These are phyloP conservation scores for Nansenia antarctica DNA, from an alignment of 2,113 vertebrate genomes.

Conservation along the genomic window DNA sequence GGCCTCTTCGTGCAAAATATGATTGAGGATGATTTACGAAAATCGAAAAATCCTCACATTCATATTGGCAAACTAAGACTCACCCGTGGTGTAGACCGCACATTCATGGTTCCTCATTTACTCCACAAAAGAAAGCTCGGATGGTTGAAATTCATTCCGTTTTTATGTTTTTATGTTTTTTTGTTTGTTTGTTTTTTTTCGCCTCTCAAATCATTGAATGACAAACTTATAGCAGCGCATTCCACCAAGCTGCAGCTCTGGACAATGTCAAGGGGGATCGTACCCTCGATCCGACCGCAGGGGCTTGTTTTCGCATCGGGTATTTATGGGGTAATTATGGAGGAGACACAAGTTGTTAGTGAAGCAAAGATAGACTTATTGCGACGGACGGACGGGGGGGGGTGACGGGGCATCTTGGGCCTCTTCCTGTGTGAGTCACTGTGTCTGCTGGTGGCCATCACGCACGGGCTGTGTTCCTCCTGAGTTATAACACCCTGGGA, in stretches of 20 bases:
- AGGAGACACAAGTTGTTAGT: conserved; percentile 37
- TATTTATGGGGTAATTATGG: conserved; percentile 40
- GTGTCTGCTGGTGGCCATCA: conserved; percentile 48
- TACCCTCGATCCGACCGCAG: background rate
- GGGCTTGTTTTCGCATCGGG: conserved; percentile 23
- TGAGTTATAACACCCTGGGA: conserved; percentile 31
- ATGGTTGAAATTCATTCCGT: too few relatives aligned
- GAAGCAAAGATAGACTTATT: conserved; percentile 38
- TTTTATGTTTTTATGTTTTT: conserved; percentile 1
- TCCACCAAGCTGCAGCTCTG: conserved; percentile 1
- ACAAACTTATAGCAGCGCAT: conserved; percentile 1
- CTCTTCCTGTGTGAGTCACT: conserved; percentile 53
- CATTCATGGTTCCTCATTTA: too few relatives aligned
- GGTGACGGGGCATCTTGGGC: conserved; percentile 12
- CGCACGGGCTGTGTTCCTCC: conserved; percentile 18
- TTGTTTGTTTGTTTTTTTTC: conserved; percentile 20
- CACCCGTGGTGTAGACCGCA: too few relatives aligned
- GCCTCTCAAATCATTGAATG: too few relatives aligned
- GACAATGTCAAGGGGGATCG: conserved; percentile 5
- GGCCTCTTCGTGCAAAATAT: too few relatives aligned
- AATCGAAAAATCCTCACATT: too few relatives aligned
- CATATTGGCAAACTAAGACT: too few relatives aligned
- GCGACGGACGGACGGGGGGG: conserved; percentile 41
- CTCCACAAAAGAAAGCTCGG: too few relatives aligned
- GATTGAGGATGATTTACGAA: too few relatives aligned